A percentile compares a stretch with the other conserved stretches of the same genome.
Conservation (phyloP, 2,113 vertebrate species). For the human (Homo sapiens) region GRCh38 chr12:8040001-8040500, state of each 20-base stretch:
- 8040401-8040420: neutral
- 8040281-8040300: neutral
- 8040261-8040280: neutral
- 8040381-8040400: neutral
- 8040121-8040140: constrained; percentile 97
- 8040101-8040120: constrained; percentile 99
- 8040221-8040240: neutral
- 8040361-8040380: neutral
- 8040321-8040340: neutral
- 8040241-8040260: neutral
- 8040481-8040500: no score
- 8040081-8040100: constrained; percentile 95
- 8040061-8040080: constrained; percentile 96
- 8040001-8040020: constrained; percentile 87
- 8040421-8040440: no score
- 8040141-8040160: constrained; percentile 94
- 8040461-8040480: no score
- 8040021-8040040: constrained; percentile 97
- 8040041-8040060: constrained; percentile 97
- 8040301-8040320: neutral
- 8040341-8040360: neutral
- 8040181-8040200: neutral
- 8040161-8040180: constrained; percentile 89
- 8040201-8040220: neutral
- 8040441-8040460: no score